These are phyloP conservation scores for Micronisus gabar DNA, from an alignment of 2,113 vertebrate species.

Conservation along the genomic window DNA sequence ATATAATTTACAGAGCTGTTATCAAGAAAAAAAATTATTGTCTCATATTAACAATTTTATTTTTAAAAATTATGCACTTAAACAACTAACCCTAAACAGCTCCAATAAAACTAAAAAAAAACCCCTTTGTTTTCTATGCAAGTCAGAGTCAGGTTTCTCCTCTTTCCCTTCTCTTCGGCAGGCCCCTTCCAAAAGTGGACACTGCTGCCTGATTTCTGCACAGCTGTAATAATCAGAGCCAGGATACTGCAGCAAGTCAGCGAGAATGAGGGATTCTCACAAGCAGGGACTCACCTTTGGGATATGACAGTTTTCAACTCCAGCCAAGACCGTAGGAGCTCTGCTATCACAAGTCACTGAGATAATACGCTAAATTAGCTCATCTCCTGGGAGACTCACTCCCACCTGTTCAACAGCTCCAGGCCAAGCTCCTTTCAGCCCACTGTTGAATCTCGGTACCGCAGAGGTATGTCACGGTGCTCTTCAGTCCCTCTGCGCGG, in stretches of 20 bases:
- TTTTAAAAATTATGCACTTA: neutral
- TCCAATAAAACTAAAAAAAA: neutral
- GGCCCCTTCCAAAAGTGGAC: neutral
- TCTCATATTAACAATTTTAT: neutral
- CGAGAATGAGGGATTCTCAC: neutral
- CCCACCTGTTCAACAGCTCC: slow-evolving; percentile 12
- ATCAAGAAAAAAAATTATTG: neutral
- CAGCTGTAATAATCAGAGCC: neutral
- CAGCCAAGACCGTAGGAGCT: neutral
- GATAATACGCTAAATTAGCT: neutral
- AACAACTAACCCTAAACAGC: neutral
- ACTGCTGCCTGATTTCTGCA: neutral
- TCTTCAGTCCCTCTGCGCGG: neutral
- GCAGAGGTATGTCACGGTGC: neutral
- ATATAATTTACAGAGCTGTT: neutral
- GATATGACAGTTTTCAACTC: neutral
- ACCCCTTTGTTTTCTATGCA: neutral
- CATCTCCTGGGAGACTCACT: slow-evolving; percentile 15
- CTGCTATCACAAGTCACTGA: neutral
- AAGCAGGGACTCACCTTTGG: slow-evolving; percentile 15
- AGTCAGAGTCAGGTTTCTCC: neutral
- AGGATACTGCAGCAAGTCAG: neutral
- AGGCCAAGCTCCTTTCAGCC: neutral
- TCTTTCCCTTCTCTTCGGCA: neutral
- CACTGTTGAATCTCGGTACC: neutral